Percentiles rank a stretch among this genome's conserved stretches.
phyloP scores from a whole-genome alignment of 2,113 vertebrate species.

The Sinocyclocheilus grahami region DNA sequence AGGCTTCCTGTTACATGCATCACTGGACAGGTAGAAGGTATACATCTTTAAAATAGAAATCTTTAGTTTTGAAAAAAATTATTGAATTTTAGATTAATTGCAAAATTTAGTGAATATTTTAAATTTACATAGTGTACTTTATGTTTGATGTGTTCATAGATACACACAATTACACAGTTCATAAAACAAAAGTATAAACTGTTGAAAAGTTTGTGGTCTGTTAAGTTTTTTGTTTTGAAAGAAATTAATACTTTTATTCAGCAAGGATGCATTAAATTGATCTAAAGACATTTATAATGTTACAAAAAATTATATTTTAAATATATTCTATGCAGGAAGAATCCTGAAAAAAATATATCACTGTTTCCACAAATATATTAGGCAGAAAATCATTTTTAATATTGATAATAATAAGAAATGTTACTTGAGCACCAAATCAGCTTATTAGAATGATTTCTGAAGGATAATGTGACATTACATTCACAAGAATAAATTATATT shows the following conservation, averaged over 20 bases:
- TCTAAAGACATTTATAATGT: not conserved
- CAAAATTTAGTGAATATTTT: not conserved
- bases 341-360: not conserved
- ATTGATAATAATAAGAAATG: not conserved
- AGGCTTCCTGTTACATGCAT: slow-evolving; percentile 74
- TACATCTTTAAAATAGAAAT: not conserved
- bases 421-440: not conserved
- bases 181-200: too few species aligned
- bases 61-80: not conserved
- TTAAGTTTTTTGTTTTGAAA: not conserved
- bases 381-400: too few species aligned
- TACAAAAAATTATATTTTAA: not conserved
- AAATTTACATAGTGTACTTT: not conserved
- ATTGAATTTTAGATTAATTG: not conserved
- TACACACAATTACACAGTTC: not conserved
- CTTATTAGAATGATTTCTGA: not conserved
- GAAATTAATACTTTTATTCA: not conserved
- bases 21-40: slow-evolving; percentile 74
- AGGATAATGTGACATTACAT: not conserved
- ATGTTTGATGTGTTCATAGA: not conserved
- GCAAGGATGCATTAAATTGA: too few species aligned
- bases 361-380: not conserved
- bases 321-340: not conserved
- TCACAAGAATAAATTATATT: not conserved
- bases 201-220: not conserved